Evolutionary conservation across 2,888 invertebrate species (phyloP), one percentile per base, ranked within the genome.

Genomic region (Polydesmus complanatus): DNA sequence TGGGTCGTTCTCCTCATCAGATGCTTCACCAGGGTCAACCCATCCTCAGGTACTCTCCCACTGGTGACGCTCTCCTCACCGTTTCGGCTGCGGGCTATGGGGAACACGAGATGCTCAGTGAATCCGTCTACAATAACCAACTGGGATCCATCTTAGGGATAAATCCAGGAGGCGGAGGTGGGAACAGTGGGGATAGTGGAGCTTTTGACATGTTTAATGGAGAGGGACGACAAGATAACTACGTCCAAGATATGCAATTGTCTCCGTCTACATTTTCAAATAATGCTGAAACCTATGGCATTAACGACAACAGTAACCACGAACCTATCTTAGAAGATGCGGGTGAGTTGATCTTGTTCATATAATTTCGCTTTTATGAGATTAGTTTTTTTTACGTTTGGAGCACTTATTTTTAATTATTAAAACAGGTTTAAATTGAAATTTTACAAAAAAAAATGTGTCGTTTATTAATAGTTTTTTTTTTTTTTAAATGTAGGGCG

Each of bases 11-110:
- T 14, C 37, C 37, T n/a, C n/a, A n/a, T n/a, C n/a, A n/a, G 37
- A 53, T 53, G 53, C 18, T 22, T 52, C 23, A 1, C 11, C 18
- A 14, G 8, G 14, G 14, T 14, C 37, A 37, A 8, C n/a, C n/a
- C n/a, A n/a, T n/a, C n/a, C 5, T 56, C 11, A 27, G 69, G 27
- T 72, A 67, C 56, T 69, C 69, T 54, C 65, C 70, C 14, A 64
- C 69, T 49, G 71, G 72, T 5, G 73, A 74, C 64, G 70, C 73
- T 22, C 73, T 73, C 72, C 68, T 74, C 47, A 73, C 73, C 70
- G 59, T 58, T 26, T 73, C 73, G 70, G 73, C 73, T 58, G 70
- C 73, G 48, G 73, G 67, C 61, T 73, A 73, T 62, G 70, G 68
- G 63, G 74, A 73, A 56, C 69, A 68, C 61, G 73, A 73, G 52